phyloP scores from a whole-genome alignment of 2,797 vertebrate species.

The Nannoperca australis region DNA sequence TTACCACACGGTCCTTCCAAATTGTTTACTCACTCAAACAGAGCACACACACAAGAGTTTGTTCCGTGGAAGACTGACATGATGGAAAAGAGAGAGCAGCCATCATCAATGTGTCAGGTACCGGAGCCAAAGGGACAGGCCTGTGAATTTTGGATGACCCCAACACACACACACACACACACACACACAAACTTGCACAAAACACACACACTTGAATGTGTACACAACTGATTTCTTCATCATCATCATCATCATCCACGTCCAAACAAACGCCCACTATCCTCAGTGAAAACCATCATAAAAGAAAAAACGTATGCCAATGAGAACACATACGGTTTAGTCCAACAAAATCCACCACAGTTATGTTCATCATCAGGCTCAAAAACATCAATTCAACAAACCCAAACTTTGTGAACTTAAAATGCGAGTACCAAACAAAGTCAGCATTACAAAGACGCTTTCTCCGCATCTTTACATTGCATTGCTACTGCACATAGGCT shows the following conservation, averaged over 20 bases:
- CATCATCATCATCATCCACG: slow-evolving; percentile 23
- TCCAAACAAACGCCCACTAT: slow-evolving; percentile 32
- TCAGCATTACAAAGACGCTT: slow-evolving; percentile 13
- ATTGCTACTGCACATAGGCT: slow-evolving; percentile 12
- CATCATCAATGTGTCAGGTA: slow-evolving; percentile 39
- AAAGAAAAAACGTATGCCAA: slow-evolving; percentile 4
- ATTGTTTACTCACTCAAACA: slow-evolving; percentile 10
- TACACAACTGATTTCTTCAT: slow-evolving; percentile 43
- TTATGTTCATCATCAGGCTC: not conserved
- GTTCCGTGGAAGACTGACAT: slow-evolving; percentile 4
- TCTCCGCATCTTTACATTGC: slow-evolving; percentile 28
- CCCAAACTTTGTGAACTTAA: not conserved
- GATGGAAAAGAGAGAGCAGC: slow-evolving; percentile 42
- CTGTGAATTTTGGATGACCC: slow-evolving; percentile 67
- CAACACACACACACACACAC: slow-evolving; percentile 26
- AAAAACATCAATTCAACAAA: not conserved
- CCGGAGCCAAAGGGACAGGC: slow-evolving; percentile 35
- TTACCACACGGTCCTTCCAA: slow-evolving; percentile 9
- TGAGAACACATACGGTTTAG: not conserved
- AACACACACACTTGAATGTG: slow-evolving; percentile 37
- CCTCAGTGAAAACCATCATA: slow-evolving; percentile 25
- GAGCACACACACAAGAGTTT: not conserved
- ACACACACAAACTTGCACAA: slow-evolving; percentile 25
- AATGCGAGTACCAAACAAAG: slow-evolving; percentile 10
- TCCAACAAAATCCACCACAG: not conserved